Base-by-base conservation (phyloP, 2,888 invertebrate species). In the Steinernema hermaphroditum region DNA sequence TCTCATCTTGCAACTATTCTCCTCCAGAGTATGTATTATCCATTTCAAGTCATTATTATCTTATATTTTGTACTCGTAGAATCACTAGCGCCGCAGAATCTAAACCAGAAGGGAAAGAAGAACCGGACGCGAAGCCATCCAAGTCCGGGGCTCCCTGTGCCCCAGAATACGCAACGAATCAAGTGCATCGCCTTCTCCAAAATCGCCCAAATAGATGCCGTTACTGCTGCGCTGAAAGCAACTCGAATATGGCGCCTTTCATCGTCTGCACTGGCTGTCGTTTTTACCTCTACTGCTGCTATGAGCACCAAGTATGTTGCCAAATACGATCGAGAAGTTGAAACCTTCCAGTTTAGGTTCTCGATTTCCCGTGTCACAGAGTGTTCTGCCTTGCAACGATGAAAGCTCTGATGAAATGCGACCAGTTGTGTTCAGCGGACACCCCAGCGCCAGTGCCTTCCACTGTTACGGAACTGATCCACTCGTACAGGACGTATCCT, bases 261-360 rank as follows among this genome's bases (percentile, higher is more conserved):
- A 54, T 54, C 54, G 54, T 27, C 4, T 54, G 54, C 22, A 24
- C 54, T 27, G 54, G 54, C 4, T 54, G 54, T 14, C 54, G 54
- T 2, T 54, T 24, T 27, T 54, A 54, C 27, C 54, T 54, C 22
- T 54, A 54, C 54, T 54, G 54, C 54, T 19, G 54, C 27, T 54
- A 24, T 22, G 54, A 54, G 22, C 54, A 54, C 24, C 54, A 19
- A 4, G 54, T 27, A 54, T 24, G 27, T 6, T n/a, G n/a, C n/a
- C n/a, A n/a, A n/a, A n/a, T n/a, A n/a, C n/a, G n/a, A n/a, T n/a
- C n/a, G n/a, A n/a, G n/a, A n/a, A n/a, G n/a, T n/a, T n/a, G n/a
- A n/a, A 24, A 24, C 54, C 8, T 16, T 41, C 43, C 43, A 41
- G 8, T 41, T 41, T 27, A 54, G 54, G 1, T 6, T 8, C 54